phyloP scores from a whole-genome alignment of 2,888 invertebrate species.

The Entomobrya proxima region DNA sequence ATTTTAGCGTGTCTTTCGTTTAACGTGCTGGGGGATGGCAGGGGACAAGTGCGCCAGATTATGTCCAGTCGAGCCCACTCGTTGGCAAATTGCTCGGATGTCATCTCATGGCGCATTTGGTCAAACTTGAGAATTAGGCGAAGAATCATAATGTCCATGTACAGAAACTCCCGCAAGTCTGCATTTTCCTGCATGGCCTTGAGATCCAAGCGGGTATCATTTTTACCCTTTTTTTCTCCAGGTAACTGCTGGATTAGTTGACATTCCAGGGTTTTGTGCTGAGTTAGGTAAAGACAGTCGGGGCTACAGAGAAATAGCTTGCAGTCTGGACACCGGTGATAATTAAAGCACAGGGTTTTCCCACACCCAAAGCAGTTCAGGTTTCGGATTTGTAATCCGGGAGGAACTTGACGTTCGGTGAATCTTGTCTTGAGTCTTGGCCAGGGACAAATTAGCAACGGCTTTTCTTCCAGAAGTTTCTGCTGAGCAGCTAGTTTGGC shows the following conservation, averaged over 20 bases:
- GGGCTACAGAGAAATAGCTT: slow-evolving; percentile 41
- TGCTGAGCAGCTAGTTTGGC: slow-evolving; percentile 1
- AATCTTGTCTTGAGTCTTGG: slow-evolving; percentile 38
- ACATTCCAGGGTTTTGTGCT: slow-evolving; percentile 48
- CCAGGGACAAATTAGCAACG: slow-evolving; percentile 60
- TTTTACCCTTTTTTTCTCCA: not conserved
- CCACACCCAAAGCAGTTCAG: slow-evolving; percentile 60
- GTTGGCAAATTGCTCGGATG: not conserved
- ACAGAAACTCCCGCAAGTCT: slow-evolving; percentile 23
- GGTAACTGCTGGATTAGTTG: not conserved
- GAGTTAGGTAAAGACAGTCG: slow-evolving; percentile 6
- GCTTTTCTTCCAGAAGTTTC: slow-evolving; percentile 49
- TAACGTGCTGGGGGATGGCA: no score
- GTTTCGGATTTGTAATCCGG: not conserved
- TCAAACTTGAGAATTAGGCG: slow-evolving; percentile 19
- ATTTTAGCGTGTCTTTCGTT: not conserved
- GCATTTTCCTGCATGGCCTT: not conserved
- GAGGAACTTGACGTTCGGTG: not conserved
- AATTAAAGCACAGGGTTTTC: slow-evolving; percentile 22
- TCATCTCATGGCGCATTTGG: slow-evolving; percentile 2
- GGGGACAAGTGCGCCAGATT: slow-evolving; percentile 18
- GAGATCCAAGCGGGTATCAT: not conserved
- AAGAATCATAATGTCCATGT: slow-evolving; percentile 55
- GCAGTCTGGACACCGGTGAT: slow-evolving; percentile 30
- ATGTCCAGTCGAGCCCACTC: slow-evolving; percentile 34